Evolutionary conservation across 1,140 invertebrate genomes (phyloP), one percentile per base, ranked within the genome.

Genomic region (Mactra quadrangularis): DNA sequence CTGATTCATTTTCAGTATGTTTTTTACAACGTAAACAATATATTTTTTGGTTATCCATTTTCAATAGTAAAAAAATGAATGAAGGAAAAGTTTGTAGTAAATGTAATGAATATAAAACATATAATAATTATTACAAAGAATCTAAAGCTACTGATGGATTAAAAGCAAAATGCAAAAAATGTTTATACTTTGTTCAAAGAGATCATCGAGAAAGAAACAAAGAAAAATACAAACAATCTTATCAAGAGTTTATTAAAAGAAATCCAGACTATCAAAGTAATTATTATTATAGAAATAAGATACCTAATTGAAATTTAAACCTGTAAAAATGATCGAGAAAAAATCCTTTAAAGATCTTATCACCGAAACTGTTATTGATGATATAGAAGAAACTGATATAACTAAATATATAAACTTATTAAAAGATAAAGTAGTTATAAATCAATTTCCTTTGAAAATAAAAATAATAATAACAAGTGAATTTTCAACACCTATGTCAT

Each of bases 161-260:
- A 53, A 66, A 77, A 53, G 29, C 25, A 66, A 55, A 38, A 50
- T 76, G 74, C 62, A 76, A 76, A 76, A 1, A 76, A 45, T 76
- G 74, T 76, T 4, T 41, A 19, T 62, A 50, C 62, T 57, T 57
- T 19, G 15, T 45, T 15, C 9, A 75, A 75, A 7, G 27, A 75
- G 25, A 45, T 59, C 53, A 59, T 25, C 59, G 41, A 38, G 3
- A 76, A 45, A 60, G 74, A 60, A 27, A 62, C 13, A 76, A 50
- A 76, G 53, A 53, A 27, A 45, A 22, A 38, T 57, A 75, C 19
- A 45, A 75, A 45, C 13, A 75, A 33, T 22, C n/a, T 60, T 33
- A 35, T 83, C 71, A 75, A 75, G 41, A 76, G 53, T 83, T 83
- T 83, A 55, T 83, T 13, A 13, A 66, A 45, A 83, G 68, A 75